phyloP scores from a whole-genome alignment of 2,113 vertebrate species.

The Pseudolaguvia tuberculata region DNA sequence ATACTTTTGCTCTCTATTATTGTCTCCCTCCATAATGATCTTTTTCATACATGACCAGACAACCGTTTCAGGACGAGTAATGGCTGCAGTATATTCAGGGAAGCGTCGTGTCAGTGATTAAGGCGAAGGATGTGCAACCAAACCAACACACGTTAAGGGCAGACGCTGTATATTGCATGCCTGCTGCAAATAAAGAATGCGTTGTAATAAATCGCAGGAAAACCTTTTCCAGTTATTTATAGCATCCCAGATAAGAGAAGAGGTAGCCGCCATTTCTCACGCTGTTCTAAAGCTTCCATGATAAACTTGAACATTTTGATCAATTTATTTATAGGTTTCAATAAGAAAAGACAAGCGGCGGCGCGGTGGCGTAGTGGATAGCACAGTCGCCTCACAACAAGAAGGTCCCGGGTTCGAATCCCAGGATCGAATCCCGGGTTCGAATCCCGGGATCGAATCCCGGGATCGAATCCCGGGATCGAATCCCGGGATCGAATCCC shows the following conservation, averaged over 20 bases:
- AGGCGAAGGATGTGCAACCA: constrained; percentile 28
- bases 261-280: constrained; percentile 5
- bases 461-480: too few species aligned
- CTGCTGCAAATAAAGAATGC: constrained; percentile 21
- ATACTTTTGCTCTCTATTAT: background rate
- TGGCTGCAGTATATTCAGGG: constrained; percentile 37
- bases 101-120: constrained; percentile 34
- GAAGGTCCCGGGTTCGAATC: too few species aligned
- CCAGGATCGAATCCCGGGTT: too few species aligned
- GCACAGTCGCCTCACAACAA: too few species aligned
- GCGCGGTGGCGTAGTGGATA: too few species aligned
- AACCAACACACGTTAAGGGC: constrained; percentile 41
- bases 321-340: constrained; percentile 14
- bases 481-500: too few species aligned
- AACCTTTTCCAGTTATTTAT: constrained; percentile 36
- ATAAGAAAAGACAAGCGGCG: too few species aligned
- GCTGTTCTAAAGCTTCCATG: background rate
- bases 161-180: constrained; percentile 28
- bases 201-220: constrained; percentile 16
- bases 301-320: background rate
- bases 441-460: too few species aligned
- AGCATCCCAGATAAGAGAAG: constrained; percentile 12
- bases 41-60: constrained; percentile 50
- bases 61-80: constrained; percentile 46
- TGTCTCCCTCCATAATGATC: constrained; percentile 33